Percentiles rank a stretch among this genome's conserved stretches.
Evolutionary conservation across 2,113 vertebrate species (phyloP).

Genomic region (Carassius gibelio): DNA sequence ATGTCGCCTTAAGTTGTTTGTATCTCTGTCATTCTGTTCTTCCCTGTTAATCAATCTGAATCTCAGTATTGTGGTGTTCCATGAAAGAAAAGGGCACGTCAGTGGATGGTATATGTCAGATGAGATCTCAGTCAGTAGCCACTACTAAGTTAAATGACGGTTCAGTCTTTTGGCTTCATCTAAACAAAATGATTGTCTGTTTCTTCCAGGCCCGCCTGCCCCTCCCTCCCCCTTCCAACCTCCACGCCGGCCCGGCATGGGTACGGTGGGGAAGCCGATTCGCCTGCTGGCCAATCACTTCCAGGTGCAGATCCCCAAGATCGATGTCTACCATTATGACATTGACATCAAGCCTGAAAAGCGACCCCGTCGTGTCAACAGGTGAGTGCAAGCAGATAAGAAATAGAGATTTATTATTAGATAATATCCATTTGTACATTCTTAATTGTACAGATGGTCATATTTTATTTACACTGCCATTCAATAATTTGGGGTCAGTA

Average conservation of each 20-base stretch:
- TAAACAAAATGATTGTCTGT: background rate
- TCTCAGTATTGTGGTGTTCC: background rate
- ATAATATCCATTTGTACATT: background rate
- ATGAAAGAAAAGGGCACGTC: background rate
- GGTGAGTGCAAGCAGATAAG: conserved; percentile 73
- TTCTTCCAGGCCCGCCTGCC: conserved; percentile 83
- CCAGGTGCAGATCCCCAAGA: conserved; percentile 99
- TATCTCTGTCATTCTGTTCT: background rate
- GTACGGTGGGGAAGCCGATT: conserved; percentile 98
- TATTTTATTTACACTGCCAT: background rate
- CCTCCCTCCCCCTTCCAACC: conserved; percentile 94
- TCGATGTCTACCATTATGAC: conserved; percentile 99
- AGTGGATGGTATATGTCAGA: background rate
- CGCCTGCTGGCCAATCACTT: conserved; percentile 97
- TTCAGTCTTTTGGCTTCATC: too few relatives aligned
- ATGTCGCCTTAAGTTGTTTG: background rate
- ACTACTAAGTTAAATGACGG: background rate
- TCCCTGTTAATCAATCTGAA: background rate
- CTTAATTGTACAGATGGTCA: too few relatives aligned
- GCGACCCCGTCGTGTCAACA: conserved; percentile 95
- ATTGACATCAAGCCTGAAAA: conserved; percentile 99
- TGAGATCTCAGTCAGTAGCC: background rate
- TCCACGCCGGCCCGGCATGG: conserved; percentile 93
- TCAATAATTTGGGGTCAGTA: background rate
- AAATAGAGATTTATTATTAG: too few relatives aligned